A percentile compares a stretch with the other conserved stretches of the same genome.
Evolutionary conservation across 2,113 vertebrate species (phyloP).

Genomic region (Leptobrachium leishanense): DNA sequence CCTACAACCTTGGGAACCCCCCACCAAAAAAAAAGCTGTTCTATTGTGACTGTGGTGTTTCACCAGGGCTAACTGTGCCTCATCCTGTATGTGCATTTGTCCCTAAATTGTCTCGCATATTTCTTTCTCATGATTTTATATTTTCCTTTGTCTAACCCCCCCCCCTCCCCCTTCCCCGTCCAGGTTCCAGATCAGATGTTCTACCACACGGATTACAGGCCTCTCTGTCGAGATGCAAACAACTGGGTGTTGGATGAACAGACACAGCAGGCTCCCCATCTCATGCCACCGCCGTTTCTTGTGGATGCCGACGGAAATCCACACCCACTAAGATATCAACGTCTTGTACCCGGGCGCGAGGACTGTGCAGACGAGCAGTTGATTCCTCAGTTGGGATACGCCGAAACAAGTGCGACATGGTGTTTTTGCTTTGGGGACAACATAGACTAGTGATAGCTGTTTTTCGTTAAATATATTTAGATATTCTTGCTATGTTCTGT

Average conservation of each 20-base stretch:
- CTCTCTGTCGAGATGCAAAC: constrained; percentile 88
- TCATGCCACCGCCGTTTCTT: constrained; percentile 96
- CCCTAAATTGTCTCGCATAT: no score
- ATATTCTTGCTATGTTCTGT: no score
- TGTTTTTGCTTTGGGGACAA: no score
- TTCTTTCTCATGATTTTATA: no score
- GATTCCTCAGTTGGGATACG: constrained; percentile 92
- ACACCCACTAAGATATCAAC: constrained; percentile 88
- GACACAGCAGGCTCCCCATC: constrained; percentile 95
- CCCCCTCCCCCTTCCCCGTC: not conserved
- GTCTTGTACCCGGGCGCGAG: constrained; percentile 92
- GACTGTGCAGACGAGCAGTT: constrained; percentile 89
- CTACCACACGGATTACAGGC: constrained; percentile 97
- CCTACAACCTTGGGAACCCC: no score
- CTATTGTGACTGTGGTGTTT: no score
- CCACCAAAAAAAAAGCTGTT: no score
- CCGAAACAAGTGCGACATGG: constrained; percentile 86
- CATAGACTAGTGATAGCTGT: no score
- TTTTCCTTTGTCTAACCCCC: no score
- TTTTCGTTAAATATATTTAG: no score
- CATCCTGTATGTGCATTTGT: no score
- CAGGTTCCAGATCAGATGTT: constrained; percentile 99
- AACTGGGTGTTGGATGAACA: constrained; percentile 96
- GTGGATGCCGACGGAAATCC: constrained; percentile 98
- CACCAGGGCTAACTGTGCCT: no score